Evolutionary conservation across 1,140 invertebrate genomes (phyloP).

Genomic region (Drosophila chauvacae): DNA sequence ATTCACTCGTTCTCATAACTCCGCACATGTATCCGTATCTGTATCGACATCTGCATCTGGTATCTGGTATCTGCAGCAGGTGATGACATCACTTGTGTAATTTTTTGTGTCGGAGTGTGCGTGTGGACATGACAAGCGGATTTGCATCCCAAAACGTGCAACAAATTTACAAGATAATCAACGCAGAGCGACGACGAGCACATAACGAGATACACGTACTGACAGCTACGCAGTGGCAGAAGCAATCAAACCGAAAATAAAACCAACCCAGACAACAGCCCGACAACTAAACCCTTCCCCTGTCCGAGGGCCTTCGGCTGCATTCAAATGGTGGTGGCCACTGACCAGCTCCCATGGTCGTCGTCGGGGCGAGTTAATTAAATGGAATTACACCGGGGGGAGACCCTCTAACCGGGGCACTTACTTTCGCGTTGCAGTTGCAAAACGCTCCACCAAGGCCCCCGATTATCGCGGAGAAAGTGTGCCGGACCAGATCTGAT

Average conservation of each 20-base stretch:
- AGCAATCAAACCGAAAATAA: slow-evolving; percentile 25
- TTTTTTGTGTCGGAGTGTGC: slow-evolving; percentile 33
- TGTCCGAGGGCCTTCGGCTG: slow-evolving; percentile 20
- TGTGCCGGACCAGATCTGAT: not conserved
- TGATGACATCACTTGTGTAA: slow-evolving; percentile 64
- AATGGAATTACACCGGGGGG: slow-evolving; percentile 52
- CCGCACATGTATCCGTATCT: not conserved
- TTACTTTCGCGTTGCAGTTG: slow-evolving; percentile 31
- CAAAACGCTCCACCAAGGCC: slow-evolving; percentile 1
- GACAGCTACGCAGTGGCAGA: slow-evolving; percentile 16
- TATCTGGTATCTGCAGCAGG: slow-evolving; percentile 30
- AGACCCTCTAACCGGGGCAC: not conserved
- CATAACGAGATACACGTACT: slow-evolving; percentile 41
- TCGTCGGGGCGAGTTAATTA: slow-evolving; percentile 43
- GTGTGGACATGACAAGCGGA: slow-evolving; percentile 57
- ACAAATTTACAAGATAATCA: slow-evolving; percentile 70
- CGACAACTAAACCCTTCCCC: slow-evolving; percentile 17
- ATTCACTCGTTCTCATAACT: not conserved
- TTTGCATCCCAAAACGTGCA: slow-evolving; percentile 63
- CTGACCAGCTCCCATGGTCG: slow-evolving; percentile 13
- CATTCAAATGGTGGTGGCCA: slow-evolving; percentile 17
- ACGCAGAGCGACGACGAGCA: slow-evolving; percentile 25
- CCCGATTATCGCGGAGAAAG: slow-evolving; percentile 19
- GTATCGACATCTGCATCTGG: not conserved
- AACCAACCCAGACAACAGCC: slow-evolving; percentile 3